Base-by-base conservation (phyloP, 37 sponge, comb jelly and placozoan genomes). In the Aphrocallistes beatrix region DNA sequence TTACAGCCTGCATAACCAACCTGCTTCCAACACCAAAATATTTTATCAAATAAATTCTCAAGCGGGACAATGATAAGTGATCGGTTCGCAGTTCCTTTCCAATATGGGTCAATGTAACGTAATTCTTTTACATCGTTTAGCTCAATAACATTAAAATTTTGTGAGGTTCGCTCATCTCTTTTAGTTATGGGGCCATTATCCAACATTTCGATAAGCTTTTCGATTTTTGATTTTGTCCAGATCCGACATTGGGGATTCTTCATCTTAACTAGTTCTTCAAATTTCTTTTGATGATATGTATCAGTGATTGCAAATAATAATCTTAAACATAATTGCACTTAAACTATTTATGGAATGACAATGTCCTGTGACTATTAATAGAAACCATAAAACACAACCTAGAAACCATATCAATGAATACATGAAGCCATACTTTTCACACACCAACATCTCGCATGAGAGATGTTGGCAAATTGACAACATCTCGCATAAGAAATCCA, bases 41-140 rank as follows among this genome's bases (percentile, higher is more conserved):
- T 60, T 60, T 60, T 60, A 3, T 60, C 75, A 60, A 60, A 60
- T 60, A 60, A 60, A 28, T 60, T 60, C 21, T 60, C 75, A 60
- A 60, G n/a, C 21, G 75, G 45, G 13, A 42, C 6, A 6, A 42
- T 13, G 6, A 42, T 42, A 42, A 42, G 45, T 42, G 45, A 42
- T 42, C 45, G 45, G 45, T 42, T 42, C 13, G 45, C n/a, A n/a
- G n/a, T n/a, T n/a, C n/a, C n/a, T n/a, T n/a, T n/a, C n/a, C n/a
- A n/a, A n/a, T n/a, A n/a, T 60, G 75, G 75, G 75, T 60, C 34
- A 60, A 60, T 60, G 75, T 60, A 60, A 25, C 75, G 75, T 60
- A 60, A 28, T 60, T 60, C 75, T 60, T 60, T 60, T 60, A 60
- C 75, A 60, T 60, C n/a, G 75, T 30, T 19, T 60, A 13, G 28